A percentile compares a stretch with the other conserved stretches of the same genome.
Conservation (phyloP, 1,140 invertebrate genomes). For the Lepidurus arcticus region DNA sequence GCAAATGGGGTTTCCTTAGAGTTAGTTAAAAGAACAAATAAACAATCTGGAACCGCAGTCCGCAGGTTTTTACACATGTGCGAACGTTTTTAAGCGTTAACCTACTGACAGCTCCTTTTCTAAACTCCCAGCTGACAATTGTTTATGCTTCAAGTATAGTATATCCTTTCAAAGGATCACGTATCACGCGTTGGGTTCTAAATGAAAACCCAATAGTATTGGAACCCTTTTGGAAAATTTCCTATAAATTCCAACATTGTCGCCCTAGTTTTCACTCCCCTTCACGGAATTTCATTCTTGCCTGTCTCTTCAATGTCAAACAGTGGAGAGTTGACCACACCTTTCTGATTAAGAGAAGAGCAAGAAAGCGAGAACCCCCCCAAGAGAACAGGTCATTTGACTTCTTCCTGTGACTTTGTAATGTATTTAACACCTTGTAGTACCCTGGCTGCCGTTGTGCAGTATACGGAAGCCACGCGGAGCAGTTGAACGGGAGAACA, state of each 20-base stretch:
- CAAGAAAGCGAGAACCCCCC: neutral
- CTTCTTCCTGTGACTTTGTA: neutral
- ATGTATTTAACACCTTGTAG: neutral
- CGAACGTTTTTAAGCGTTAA: no score
- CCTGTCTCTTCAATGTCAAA: no score
- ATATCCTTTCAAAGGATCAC: slow-evolving; percentile 11
- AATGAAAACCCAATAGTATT: slow-evolving; percentile 2
- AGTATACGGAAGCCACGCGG: no score
- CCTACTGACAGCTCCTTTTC: neutral
- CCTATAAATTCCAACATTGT: no score
- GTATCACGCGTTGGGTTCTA: neutral
- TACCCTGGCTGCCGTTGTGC: neutral
- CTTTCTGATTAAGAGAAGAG: no score
- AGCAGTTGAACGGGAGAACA: neutral
- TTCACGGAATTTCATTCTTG: no score
- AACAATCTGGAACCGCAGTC: no score
- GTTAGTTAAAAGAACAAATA: no score
- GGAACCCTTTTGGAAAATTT: neutral
- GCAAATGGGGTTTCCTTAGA: no score
- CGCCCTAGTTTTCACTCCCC: no score
- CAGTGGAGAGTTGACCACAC: no score
- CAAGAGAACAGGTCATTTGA: neutral
- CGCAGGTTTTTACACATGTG: no score
- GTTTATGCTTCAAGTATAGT: neutral
- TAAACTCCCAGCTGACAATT: slow-evolving; percentile 18